Base-by-base conservation (phyloP, 1,140 invertebrate genomes). In the Potamilus streckersoni region DNA sequence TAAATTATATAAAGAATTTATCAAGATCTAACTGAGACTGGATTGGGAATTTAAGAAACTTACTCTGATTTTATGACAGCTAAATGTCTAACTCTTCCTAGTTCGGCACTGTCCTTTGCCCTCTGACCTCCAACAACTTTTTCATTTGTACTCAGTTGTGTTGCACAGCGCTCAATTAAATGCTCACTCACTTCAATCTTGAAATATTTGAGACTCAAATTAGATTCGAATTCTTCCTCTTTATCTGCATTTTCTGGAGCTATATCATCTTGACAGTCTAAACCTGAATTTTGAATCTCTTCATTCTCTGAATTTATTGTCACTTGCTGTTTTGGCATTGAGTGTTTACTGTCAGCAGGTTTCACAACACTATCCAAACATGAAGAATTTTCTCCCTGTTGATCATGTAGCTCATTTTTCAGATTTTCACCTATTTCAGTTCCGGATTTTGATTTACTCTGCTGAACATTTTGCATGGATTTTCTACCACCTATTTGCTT, bases 121-220 rank as follows among this genome's bases (percentile, higher is more conserved):
- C 79, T 38, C 27, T 80, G 76, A 56, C 85, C 78, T 55, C 74
- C 84, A 14, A 88, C 83, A 14, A 89, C 82, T 31, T 80, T 81
- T 73, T 88, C 83, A 80, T 88, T 88, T 31, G 81, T 81, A 67
- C 86, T 88, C 5, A 89, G 82, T 69, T 85, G 82, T 12, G 86
- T 87, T 15, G 87, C 87, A 82, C 85, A 88, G 55, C 84, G 68
- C 55, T 87, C 87, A 12, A 89, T 76, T 62, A 88, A 76, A 38
- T 84, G 74, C 19, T 87, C 81, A 4, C 83, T 79, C 3, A 89
- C 86, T 60, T 85, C 82, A 65, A 89, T 88, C 64, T 83, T 76
- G 69, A 80, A 88, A 76, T 87, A 84, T 63, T 71, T 74, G 27
- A 88, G 68, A 67, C 82, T 86, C 31, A 78, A 65, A 23, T 82